Conservation (phyloP, 2,113 vertebrate species). For the Grammomys surdaster region DNA sequence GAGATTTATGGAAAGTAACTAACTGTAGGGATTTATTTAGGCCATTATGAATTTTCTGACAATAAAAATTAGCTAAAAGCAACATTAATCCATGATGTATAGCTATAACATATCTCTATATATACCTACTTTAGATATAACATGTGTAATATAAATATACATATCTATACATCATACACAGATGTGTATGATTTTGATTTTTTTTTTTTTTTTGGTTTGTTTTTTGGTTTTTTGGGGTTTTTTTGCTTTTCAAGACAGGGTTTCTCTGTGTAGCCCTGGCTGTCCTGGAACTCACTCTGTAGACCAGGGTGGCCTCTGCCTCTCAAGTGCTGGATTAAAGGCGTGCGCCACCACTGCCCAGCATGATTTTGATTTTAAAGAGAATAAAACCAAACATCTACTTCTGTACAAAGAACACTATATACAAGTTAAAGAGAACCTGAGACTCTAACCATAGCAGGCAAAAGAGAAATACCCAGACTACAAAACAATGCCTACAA, state of each 20-base stretch:
- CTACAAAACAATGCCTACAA: slow-evolving; percentile 38
- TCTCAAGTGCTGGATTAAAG: no score
- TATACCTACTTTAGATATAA: background rate
- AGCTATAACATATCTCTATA: background rate
- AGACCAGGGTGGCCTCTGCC: no score
- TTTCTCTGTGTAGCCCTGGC: no score
- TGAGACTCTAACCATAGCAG: slow-evolving; percentile 6
- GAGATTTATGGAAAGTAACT: background rate
- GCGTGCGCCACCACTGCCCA: no score
- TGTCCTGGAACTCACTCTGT: no score
- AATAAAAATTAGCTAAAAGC: slow-evolving; percentile 48
- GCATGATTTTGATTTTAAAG: slow-evolving; percentile 16
- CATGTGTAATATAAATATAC: background rate
- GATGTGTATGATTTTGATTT: background rate
- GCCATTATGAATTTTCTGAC: slow-evolving; percentile 2
- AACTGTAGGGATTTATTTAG: background rate
- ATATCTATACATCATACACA: background rate
- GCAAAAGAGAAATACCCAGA: slow-evolving; percentile 41
- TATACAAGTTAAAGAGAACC: background rate
- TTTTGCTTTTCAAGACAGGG: no score
- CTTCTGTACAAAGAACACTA: background rate
- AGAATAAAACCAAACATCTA: slow-evolving; percentile 33
- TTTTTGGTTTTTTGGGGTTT: no score
- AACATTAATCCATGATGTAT: background rate
- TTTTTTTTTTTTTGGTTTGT: background rate